These are phyloP conservation scores for Crocuta crocuta DNA, from an alignment of 2,113 vertebrate species.

Conservation along the genomic window DNA sequence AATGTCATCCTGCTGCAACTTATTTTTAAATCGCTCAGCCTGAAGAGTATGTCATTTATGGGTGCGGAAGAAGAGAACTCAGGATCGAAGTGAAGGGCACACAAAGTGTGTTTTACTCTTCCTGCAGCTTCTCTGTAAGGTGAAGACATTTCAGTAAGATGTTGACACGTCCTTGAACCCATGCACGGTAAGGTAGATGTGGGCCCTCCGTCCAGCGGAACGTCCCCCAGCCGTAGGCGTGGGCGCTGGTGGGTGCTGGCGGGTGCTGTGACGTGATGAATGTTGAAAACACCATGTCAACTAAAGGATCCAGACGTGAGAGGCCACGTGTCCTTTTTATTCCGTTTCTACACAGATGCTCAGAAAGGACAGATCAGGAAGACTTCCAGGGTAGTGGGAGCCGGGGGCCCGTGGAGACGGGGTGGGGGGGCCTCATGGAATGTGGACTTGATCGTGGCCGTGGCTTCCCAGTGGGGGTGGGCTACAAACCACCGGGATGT, in stretches of 20 bases:
- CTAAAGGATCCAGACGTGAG: not conserved
- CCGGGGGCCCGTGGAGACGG: accelerated
- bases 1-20: not conserved
- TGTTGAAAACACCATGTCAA: accelerated
- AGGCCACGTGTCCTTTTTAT: accelerated
- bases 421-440: not conserved
- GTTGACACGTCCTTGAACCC: accelerated
- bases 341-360: too few species aligned
- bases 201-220: accelerated
- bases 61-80: not conserved
- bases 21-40: not conserved
- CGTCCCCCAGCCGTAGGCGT: accelerated
- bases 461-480: too few species aligned
- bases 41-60: not conserved
- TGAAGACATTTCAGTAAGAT: not conserved
- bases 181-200: accelerated
- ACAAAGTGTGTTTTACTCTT: not conserved
- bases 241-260: too few species aligned
- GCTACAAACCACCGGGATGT: not conserved
- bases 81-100: accelerated
- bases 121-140: not conserved
- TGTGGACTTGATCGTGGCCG: too few species aligned
- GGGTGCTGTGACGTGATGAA: not conserved
- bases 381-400: not conserved
- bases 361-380: not conserved